phyloP scores from a whole-genome alignment of 2,888 invertebrate genomes.

The Heterodera filipjevi region DNA sequence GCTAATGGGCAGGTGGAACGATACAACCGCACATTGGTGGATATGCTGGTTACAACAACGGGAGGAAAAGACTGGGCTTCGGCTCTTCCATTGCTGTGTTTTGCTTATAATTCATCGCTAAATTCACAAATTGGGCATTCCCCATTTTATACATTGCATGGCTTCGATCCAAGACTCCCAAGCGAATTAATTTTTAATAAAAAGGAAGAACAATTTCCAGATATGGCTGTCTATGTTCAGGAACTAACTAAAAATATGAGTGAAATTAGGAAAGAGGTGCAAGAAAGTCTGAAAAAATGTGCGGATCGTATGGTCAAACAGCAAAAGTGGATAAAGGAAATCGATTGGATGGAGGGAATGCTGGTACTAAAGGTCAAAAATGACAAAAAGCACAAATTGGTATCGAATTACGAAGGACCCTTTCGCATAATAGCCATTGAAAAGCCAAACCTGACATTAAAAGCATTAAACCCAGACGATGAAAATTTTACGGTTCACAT shows the following conservation, averaged over 20 bases:
- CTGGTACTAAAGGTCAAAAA: neutral
- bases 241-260: neutral
- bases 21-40: conserved; percentile 29
- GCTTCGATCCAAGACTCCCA: conserved; percentile 35
- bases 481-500: neutral
- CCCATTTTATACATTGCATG: conserved; percentile 38
- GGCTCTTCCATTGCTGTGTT: conserved; percentile 26
- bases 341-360: conserved; percentile 11
- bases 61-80: conserved; percentile 31
- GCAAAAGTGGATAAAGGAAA: neutral
- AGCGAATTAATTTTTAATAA: conserved; percentile 18
- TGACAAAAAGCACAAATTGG: conserved; percentile 13
- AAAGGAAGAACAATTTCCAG: neutral
- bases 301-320: neutral
- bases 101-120: conserved; percentile 36
- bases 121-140: conserved; percentile 29
- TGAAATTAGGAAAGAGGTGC: neutral
- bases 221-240: neutral
- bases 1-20: conserved; percentile 59
- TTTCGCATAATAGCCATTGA: conserved; percentile 1
- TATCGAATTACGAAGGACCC: neutral
- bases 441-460: neutral
- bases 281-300: neutral
- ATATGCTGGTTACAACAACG: conserved; percentile 8
- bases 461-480: neutral